Evolutionary conservation across 2,888 invertebrate species (phyloP).

Genomic region (Cylindroiulus punctatus): DNA sequence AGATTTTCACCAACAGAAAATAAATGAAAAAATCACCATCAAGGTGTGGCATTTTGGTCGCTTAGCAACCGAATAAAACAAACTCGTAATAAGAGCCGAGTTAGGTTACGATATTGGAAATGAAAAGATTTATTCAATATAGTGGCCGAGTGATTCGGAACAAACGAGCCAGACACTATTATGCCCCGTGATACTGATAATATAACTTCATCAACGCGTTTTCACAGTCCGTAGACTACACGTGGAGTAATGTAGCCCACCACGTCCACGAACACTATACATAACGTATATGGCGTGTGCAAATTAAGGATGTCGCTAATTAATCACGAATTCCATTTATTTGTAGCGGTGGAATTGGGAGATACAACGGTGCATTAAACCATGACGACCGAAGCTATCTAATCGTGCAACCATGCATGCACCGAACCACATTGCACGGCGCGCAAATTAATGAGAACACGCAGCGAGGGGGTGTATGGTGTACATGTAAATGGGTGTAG

Average conservation of each 20-base stretch:
- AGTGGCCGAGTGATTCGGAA: no score
- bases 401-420: neutral
- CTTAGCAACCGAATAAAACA: conserved; percentile 25
- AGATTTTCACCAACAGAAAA: neutral
- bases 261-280: neutral
- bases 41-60: conserved; percentile 26
- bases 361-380: conserved; percentile 10
- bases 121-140: no score
- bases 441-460: no score
- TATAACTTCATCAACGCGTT: neutral
- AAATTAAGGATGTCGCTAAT: conserved; percentile 4
- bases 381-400: neutral
- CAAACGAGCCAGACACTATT: no score
- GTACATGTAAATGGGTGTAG: no score
- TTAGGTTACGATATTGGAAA: neutral
- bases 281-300: neutral
- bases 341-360: neutral
- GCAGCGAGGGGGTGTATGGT: no score
- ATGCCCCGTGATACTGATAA: no score
- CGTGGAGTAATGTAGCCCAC: no score
- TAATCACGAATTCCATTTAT: conserved; percentile 18
- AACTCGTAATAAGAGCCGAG: neutral
- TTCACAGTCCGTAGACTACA: neutral
- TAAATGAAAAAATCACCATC: neutral
- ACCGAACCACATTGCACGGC: no score